phyloP scores from a whole-genome alignment of 2,888 invertebrate species.

The Drosophila vallismaia region DNA sequence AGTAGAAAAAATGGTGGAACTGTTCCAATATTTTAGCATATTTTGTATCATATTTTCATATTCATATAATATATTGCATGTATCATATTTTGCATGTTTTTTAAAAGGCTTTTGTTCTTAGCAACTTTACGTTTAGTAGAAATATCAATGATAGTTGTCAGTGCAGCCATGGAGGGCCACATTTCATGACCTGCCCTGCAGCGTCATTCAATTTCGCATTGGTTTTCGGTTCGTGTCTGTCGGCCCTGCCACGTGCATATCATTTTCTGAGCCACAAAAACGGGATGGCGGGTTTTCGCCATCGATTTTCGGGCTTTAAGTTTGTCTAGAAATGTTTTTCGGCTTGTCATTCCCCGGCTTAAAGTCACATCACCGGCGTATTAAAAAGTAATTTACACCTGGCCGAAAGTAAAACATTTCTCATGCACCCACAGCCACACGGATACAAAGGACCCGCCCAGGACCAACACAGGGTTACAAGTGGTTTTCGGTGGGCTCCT shows the following conservation, averaged over 20 bases:
- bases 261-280: conserved; percentile 40
- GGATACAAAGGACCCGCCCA: conserved; percentile 3
- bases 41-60: too few relatives aligned
- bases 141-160: neutral
- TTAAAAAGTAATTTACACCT: conserved; percentile 78
- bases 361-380: conserved; percentile 55
- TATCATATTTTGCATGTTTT: too few relatives aligned
- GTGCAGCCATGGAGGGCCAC: conserved; percentile 10
- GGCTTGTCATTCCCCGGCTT: conserved; percentile 51
- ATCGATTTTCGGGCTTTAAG: conserved; percentile 32
- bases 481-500: conserved; percentile 39
- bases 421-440: conserved; percentile 42
- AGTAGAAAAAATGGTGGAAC: conserved; percentile 8
- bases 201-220: conserved; percentile 50
- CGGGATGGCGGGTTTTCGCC: conserved; percentile 10
- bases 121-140: neutral
- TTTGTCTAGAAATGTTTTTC: conserved; percentile 29
- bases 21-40: too few relatives aligned
- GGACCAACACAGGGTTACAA: conserved; percentile 20
- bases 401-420: conserved; percentile 56
- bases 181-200: conserved; percentile 28
- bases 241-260: conserved; percentile 49
- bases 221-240: conserved; percentile 62
- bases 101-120: too few relatives aligned
- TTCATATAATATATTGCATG: too few relatives aligned